These are phyloP conservation scores for Eucidaris tribuloides DNA, from an alignment of 35 echinoderm and acorn worm species.

Conservation along the genomic window DNA sequence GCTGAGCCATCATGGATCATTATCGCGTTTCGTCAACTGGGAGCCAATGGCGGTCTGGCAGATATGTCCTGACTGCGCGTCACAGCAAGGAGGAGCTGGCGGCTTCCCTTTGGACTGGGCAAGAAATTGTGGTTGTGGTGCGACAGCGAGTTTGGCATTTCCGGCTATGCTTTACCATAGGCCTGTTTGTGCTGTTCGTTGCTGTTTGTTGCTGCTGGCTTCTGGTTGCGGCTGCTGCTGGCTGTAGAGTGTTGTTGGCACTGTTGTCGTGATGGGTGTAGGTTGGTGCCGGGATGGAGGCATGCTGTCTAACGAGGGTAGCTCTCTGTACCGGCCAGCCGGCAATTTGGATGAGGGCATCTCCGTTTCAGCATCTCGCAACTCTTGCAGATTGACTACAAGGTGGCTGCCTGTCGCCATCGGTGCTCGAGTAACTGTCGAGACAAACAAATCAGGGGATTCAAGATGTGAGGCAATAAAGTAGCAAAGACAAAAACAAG, in stretches of 20 bases:
- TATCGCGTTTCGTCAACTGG: slow-evolving; percentile 40
- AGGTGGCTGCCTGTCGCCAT: slow-evolving; percentile 33
- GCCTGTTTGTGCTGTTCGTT: no score
- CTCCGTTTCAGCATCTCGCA: slow-evolving; percentile 34
- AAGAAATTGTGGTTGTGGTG: slow-evolving; percentile 48
- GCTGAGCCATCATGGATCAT: background rate
- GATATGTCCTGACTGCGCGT: slow-evolving; percentile 51
- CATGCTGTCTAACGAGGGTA: slow-evolving; percentile 79
- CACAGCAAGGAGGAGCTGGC: slow-evolving; percentile 64
- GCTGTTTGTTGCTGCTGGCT: no score
- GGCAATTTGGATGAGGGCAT: slow-evolving; percentile 35
- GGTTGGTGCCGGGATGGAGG: slow-evolving; percentile 46
- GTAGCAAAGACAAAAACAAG: no score
- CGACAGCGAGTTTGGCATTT: slow-evolving; percentile 63
- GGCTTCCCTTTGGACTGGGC: slow-evolving; percentile 82
- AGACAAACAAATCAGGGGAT: no score
- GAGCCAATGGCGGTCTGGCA: slow-evolving; percentile 71
- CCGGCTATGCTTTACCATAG: no score
- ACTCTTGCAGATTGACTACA: slow-evolving; percentile 33
- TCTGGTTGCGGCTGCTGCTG: no score
- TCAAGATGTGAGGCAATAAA: no score
- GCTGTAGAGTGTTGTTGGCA: slow-evolving; percentile 19
- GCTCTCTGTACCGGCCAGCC: slow-evolving; percentile 65
- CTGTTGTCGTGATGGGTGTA: slow-evolving; percentile 30
- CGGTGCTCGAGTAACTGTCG: no score